Evolutionary conservation across 23 tunicate species (phyloP).

Genomic region (Trididemnum miniatum): DNA sequence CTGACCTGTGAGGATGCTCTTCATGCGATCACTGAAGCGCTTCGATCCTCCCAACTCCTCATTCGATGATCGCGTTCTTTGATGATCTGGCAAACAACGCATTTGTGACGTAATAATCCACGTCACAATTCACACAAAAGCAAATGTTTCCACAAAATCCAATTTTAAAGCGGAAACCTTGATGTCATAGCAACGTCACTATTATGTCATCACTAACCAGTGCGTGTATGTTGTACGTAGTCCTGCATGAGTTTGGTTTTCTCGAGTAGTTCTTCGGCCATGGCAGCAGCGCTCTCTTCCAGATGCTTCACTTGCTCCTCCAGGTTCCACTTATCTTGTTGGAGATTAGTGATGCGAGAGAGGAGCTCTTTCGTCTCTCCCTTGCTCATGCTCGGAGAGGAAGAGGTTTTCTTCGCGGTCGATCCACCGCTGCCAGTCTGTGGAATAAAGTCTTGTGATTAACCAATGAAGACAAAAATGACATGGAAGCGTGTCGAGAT

Average conservation of each 20-base stretch:
- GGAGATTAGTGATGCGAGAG: slow-evolving; percentile 62
- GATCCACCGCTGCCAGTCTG: slow-evolving; percentile 46
- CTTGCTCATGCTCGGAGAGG: slow-evolving; percentile 42
- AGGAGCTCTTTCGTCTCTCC: slow-evolving; percentile 70
- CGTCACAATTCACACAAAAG: too few species aligned
- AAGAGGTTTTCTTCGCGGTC: slow-evolving; percentile 4
- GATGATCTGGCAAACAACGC: slow-evolving; percentile 26
- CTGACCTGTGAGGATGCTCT: slow-evolving; percentile 81
- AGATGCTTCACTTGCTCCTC: slow-evolving; percentile 88
- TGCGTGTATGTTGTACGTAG: slow-evolving; percentile 80
- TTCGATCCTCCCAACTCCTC: slow-evolving; percentile 55
- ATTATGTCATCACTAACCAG: too few species aligned
- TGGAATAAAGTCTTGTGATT: too few species aligned
- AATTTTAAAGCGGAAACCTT: too few species aligned
- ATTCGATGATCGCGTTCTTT: slow-evolving; percentile 29
- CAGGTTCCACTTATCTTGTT: slow-evolving; percentile 84
- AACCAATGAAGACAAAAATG: too few species aligned
- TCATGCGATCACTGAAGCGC: slow-evolving; percentile 42
- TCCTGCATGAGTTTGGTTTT: slow-evolving; percentile 74
- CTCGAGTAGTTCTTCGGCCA: slow-evolving; percentile 91
- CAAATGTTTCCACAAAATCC: too few species aligned
- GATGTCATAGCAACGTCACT: too few species aligned
- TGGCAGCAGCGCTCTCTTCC: slow-evolving; percentile 80
- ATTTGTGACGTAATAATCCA: too few species aligned
- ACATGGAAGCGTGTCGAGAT: too few species aligned